Percentiles rank a stretch among this genome's conserved stretches.
Conservation (phyloP, 30 jellyfish, hydroid and myxozoan species). For the Kudoa iwatai region DNA sequence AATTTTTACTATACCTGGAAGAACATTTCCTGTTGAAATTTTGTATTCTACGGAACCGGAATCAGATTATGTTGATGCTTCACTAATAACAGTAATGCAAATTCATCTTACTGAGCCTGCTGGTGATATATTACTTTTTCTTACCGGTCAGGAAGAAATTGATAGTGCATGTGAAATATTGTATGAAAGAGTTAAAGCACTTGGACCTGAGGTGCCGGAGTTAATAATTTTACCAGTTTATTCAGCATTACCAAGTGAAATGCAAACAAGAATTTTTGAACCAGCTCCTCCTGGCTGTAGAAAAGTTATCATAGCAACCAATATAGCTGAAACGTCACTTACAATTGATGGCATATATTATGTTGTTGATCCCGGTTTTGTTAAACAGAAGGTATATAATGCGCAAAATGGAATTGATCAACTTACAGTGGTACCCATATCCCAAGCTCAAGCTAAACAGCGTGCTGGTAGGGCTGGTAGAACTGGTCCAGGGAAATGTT, state of each 20-base stretch:
- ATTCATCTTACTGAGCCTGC: constrained; percentile 51
- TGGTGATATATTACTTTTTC: constrained; percentile 56
- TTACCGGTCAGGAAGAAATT: constrained; percentile 97
- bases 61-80: constrained; percentile 86
- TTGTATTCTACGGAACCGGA: constrained; percentile 97
- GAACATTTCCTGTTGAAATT: constrained; percentile 91
- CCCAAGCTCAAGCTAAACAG: constrained; percentile 98
- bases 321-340: constrained; percentile 95
- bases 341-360: constrained; percentile 94
- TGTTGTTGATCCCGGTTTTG: constrained; percentile 98
- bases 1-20: constrained; percentile 77
- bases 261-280: constrained; percentile 76
- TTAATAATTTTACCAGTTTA: constrained; percentile 62
- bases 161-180: constrained; percentile 85
- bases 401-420: constrained; percentile 91
- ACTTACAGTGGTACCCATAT: constrained; percentile 55
- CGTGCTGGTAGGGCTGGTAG: constrained; percentile 99
- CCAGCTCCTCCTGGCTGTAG: constrained; percentile 85
- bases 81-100: constrained; percentile 76
- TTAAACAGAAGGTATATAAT: constrained; percentile 89
- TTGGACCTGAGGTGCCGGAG: constrained; percentile 93
- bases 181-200: constrained; percentile 37
- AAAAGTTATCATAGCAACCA: constrained; percentile 82
- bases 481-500: constrained; percentile 94
- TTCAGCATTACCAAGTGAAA: constrained; percentile 74